Conservation (phyloP, 2,113 vertebrate genomes). For the Xiphophorus maculatus region DNA sequence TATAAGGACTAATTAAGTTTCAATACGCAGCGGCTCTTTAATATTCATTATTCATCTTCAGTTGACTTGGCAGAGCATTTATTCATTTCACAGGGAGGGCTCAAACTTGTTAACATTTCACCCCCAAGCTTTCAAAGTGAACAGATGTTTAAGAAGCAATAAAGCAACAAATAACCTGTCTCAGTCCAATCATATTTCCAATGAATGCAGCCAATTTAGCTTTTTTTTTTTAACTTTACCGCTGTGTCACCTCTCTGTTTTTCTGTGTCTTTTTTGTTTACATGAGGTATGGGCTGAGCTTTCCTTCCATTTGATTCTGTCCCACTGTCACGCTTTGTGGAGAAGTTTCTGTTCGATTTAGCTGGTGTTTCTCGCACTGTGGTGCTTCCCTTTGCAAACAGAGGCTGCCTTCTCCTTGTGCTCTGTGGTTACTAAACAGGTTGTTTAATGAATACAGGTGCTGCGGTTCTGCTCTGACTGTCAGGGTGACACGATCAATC, state of each 20-base stretch:
- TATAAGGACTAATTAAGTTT: slow-evolving; percentile 56
- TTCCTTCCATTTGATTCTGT: slow-evolving; percentile 24
- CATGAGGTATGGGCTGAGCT: slow-evolving; percentile 46
- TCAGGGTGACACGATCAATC: slow-evolving; percentile 75
- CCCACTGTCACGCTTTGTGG: slow-evolving; percentile 43
- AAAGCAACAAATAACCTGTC: slow-evolving; percentile 58
- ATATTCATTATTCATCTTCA: slow-evolving; percentile 54
- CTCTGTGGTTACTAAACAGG: slow-evolving; percentile 62
- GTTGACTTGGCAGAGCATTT: slow-evolving; percentile 54
- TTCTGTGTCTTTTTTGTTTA: neutral
- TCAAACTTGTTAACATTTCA: slow-evolving; percentile 65
- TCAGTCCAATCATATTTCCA: slow-evolving; percentile 32
- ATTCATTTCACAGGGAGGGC: slow-evolving; percentile 61
- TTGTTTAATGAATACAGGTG: slow-evolving; percentile 76
- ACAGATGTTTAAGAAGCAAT: slow-evolving; percentile 48
- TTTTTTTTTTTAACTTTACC: slow-evolving; percentile 17
- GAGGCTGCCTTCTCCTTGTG: slow-evolving; percentile 45
- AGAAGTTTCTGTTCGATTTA: slow-evolving; percentile 53
- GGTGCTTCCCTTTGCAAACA: slow-evolving; percentile 53
- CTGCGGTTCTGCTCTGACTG: slow-evolving; percentile 72
- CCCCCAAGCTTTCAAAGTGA: slow-evolving; percentile 30
- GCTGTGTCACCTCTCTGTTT: neutral
- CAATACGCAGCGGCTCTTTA: slow-evolving; percentile 34
- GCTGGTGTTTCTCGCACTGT: slow-evolving; percentile 53
- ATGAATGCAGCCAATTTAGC: slow-evolving; percentile 21